Conservation (phyloP, 2,888 invertebrate genomes). For the Drosophila seclusa region DNA sequence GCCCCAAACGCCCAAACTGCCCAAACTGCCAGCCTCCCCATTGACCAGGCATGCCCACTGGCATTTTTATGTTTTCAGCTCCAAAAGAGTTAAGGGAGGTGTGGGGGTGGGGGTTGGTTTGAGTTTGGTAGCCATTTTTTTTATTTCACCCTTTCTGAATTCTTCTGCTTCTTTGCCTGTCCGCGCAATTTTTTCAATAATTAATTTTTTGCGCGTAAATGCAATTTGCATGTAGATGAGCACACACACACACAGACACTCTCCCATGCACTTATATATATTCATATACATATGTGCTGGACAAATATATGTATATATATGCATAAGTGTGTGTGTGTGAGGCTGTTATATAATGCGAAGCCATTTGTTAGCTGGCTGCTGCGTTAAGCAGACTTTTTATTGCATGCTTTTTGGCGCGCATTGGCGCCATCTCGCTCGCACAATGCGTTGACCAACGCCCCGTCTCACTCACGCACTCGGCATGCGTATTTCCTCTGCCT, state of each 20-base stretch:
- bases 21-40: conserved; percentile 9
- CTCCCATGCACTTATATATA: not conserved
- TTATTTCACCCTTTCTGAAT: conserved; percentile 12
- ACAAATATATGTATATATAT: conserved; percentile 1
- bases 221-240: conserved; percentile 77
- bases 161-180: conserved; percentile 30
- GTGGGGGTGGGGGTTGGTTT: not conserved
- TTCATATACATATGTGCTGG: conserved; percentile 8
- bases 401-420: conserved; percentile 67
- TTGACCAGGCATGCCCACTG: conserved; percentile 40
- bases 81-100: conserved; percentile 1
- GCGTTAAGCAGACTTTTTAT: conserved; percentile 47
- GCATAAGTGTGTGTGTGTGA: not conserved
- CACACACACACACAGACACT: conserved; percentile 19
- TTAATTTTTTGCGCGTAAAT: conserved; percentile 80
- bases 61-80: conserved; percentile 31
- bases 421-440: conserved; percentile 40
- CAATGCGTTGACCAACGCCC: conserved; percentile 39
- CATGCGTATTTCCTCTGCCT: conserved; percentile 16
- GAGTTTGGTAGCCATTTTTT: conserved; percentile 10
- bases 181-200: conserved; percentile 76
- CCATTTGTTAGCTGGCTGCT: conserved; percentile 28
- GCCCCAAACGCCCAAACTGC: conserved; percentile 1
- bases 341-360: conserved; percentile 42
- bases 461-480: conserved; percentile 18